Evolutionary conservation across 2,888 invertebrate species (phyloP).

Genomic region (Dysmachus trigonus): DNA sequence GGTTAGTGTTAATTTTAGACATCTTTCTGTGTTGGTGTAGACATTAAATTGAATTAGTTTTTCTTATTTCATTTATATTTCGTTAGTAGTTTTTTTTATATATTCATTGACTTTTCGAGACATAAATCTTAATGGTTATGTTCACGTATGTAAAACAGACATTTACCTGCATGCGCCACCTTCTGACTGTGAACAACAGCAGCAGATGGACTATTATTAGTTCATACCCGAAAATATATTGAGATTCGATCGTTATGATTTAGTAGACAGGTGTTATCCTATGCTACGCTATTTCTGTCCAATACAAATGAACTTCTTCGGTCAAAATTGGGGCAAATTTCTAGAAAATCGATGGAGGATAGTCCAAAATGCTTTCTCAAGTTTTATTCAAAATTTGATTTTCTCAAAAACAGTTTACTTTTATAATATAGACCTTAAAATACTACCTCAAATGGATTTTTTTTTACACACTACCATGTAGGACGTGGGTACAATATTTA

Average conservation of each 20-base stretch:
- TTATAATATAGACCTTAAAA: too few species aligned
- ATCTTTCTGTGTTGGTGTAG: constrained; percentile 3
- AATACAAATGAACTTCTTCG: neutral
- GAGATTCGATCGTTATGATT: neutral
- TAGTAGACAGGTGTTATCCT: neutral
- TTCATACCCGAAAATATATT: neutral
- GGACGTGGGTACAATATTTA: too few species aligned
- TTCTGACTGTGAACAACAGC: neutral
- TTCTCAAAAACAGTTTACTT: too few species aligned
- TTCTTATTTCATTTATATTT: neutral
- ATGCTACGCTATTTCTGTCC: neutral
- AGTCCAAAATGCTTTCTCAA: neutral
- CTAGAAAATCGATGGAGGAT: neutral
- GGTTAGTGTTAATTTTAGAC: constrained; percentile 35
- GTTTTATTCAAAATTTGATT: neutral
- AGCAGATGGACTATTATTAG: constrained; percentile 10
- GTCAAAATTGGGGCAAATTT: neutral
- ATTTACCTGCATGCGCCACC: neutral
- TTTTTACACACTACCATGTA: too few species aligned
- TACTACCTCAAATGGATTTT: too few species aligned
- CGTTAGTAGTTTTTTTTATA: neutral
- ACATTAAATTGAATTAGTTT: neutral
- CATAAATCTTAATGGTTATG: neutral
- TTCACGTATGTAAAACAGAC: neutral
- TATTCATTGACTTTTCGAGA: constrained; percentile 22